Conservation (phyloP, 2,888 invertebrate genomes). For the Bembecia ichneumoniformis region DNA sequence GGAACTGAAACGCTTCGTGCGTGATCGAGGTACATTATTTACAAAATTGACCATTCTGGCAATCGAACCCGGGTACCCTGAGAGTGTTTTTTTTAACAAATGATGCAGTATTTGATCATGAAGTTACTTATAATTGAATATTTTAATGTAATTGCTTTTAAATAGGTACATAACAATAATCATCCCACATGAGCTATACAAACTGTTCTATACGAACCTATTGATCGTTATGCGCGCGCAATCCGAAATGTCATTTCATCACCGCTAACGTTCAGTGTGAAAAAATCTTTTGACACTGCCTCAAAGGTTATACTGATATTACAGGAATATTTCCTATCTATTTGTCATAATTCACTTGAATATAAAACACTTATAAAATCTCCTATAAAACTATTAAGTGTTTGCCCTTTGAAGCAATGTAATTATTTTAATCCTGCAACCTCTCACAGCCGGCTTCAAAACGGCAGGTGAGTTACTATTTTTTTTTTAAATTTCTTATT, state of each 20-base stretch:
- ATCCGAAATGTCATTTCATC: slow-evolving; percentile 25
- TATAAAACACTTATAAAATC: too few relatives aligned
- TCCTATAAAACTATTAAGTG: not conserved
- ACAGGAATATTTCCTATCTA: slow-evolving; percentile 5
- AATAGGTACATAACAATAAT: too few relatives aligned
- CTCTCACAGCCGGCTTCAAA: slow-evolving; percentile 1
- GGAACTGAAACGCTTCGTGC: too few relatives aligned
- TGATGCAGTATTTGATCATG: too few relatives aligned
- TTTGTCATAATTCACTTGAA: slow-evolving; percentile 5
- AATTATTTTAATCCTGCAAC: not conserved
- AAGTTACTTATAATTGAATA: too few relatives aligned
- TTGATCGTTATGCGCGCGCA: slow-evolving; percentile 63
- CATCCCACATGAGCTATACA: too few relatives aligned
- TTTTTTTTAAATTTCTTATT: not conserved
- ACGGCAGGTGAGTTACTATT: not conserved
- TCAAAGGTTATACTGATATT: slow-evolving; percentile 18
- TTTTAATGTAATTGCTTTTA: too few relatives aligned
- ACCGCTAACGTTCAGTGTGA: slow-evolving; percentile 20
- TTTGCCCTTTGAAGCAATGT: not conserved
- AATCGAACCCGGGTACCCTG: too few relatives aligned
- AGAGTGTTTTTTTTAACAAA: too few relatives aligned
- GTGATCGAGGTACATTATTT: too few relatives aligned
- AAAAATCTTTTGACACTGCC: slow-evolving; percentile 32
- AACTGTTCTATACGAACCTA: slow-evolving; percentile 12
- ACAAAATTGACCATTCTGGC: too few relatives aligned